Evolutionary conservation across 37 sponge, comb jelly and placozoan genomes (phyloP).

Genomic region (Aphrocallistes beatrix): DNA sequence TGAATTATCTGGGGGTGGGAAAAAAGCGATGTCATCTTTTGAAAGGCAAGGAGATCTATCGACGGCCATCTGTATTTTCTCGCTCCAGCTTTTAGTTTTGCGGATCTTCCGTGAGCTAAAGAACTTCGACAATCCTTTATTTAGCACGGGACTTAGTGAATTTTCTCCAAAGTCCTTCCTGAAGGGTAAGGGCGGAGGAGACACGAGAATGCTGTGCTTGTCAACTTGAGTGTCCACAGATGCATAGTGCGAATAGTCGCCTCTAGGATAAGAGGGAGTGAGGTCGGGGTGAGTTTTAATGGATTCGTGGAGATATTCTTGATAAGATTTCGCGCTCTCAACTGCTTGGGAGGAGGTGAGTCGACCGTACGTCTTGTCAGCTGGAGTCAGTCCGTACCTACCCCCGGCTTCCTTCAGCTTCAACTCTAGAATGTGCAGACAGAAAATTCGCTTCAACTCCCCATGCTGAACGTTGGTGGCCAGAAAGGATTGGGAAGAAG

Average conservation of each 20-base stretch:
- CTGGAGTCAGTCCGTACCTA: not conserved
- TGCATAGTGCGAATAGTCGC: constrained; percentile 1
- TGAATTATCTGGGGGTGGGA: not conserved
- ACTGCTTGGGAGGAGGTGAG: not conserved
- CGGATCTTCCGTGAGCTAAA: not conserved
- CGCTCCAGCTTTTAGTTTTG: not conserved
- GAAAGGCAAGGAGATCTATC: not conserved
- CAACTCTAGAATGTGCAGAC: not conserved
- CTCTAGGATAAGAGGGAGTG: not conserved
- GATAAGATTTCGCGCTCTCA: not conserved
- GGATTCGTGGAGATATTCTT: not conserved
- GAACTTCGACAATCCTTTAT: not conserved
- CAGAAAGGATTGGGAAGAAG: not conserved
- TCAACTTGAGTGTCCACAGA: not conserved
- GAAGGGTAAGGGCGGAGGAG: not conserved
- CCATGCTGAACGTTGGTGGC: not conserved
- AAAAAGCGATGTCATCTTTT: not conserved
- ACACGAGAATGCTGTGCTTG: not conserved
- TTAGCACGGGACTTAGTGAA: not conserved
- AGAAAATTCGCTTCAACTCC: not conserved
- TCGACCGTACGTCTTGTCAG: not conserved
- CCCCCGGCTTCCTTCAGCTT: constrained; percentile 8
- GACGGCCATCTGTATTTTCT: not conserved
- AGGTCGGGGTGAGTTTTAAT: not conserved
- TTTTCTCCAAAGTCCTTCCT: not conserved